phyloP scores from a whole-genome alignment of 2,113 vertebrate species.

The Percopsis transmontana region DNA sequence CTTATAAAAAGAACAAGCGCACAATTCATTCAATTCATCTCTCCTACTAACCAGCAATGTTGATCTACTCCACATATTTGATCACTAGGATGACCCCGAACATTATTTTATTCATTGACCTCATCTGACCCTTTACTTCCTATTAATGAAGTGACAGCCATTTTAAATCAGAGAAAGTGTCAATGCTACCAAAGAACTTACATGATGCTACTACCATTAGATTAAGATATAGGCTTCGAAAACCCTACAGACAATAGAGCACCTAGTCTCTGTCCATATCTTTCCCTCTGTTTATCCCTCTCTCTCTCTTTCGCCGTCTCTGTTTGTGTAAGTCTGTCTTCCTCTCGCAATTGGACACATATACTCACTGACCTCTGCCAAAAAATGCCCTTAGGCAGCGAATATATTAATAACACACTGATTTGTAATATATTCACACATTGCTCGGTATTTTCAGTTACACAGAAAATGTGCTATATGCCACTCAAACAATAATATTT shows the following conservation, averaged over 20 bases:
- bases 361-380: slow-evolving; percentile 26
- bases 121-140: too few species aligned
- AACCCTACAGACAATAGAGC: slow-evolving; percentile 53
- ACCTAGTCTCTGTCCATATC: slow-evolving; percentile 7
- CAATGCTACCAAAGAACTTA: slow-evolving; percentile 45
- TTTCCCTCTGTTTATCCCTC: background rate
- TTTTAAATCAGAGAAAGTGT: too few species aligned
- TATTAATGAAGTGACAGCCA: too few species aligned
- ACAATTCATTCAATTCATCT: too few species aligned
- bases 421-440: slow-evolving; percentile 43
- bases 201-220: slow-evolving; percentile 25
- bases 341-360: slow-evolving; percentile 16
- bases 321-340: background rate
- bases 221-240: slow-evolving; percentile 48
- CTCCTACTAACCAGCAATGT: too few species aligned
- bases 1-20: too few species aligned
- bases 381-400: slow-evolving; percentile 17
- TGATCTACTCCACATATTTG: too few species aligned
- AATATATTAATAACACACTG: slow-evolving; percentile 35
- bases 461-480: slow-evolving; percentile 37
- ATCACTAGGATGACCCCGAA: too few species aligned
- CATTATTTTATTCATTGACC: too few species aligned
- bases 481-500: slow-evolving; percentile 50
- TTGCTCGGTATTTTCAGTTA: slow-evolving; percentile 46
- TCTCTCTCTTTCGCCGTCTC: background rate